These are phyloP conservation scores for Nycticorax nycticorax DNA, from an alignment of 2,113 vertebrate genomes.

Conservation along the genomic window DNA sequence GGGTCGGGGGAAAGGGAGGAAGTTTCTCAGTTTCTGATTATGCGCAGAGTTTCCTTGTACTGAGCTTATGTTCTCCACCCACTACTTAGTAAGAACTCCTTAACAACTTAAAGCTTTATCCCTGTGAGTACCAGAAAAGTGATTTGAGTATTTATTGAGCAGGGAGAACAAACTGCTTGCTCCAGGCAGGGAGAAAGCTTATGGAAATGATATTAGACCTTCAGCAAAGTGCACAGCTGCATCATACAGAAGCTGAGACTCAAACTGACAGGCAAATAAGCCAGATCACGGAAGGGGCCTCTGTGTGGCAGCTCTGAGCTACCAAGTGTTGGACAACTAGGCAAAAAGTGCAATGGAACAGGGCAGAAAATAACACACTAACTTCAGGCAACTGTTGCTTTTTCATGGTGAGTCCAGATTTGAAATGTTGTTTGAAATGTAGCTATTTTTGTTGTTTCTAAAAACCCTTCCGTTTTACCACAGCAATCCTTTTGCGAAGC, in stretches of 20 bases:
- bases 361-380: slow-evolving; percentile 74
- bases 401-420: slow-evolving; percentile 78
- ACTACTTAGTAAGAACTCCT: slow-evolving; percentile 79
- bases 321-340: slow-evolving; percentile 75
- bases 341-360: slow-evolving; percentile 76
- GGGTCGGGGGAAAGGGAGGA: slow-evolving; percentile 79
- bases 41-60: slow-evolving; percentile 86
- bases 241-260: slow-evolving; percentile 75
- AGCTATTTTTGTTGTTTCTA: slow-evolving; percentile 28
- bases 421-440: slow-evolving; percentile 65
- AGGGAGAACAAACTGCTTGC: slow-evolving; percentile 53
- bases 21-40: slow-evolving; percentile 88
- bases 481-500: not conserved
- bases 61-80: slow-evolving; percentile 86
- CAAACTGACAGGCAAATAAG: slow-evolving; percentile 82
- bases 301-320: slow-evolving; percentile 80
- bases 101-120: slow-evolving; percentile 72
- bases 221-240: slow-evolving; percentile 86
- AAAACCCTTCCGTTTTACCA: slow-evolving; percentile 43
- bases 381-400: slow-evolving; percentile 76
- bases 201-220: slow-evolving; percentile 72
- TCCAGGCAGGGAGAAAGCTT: slow-evolving; percentile 60
- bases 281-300: slow-evolving; percentile 76
- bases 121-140: slow-evolving; percentile 63
- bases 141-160: slow-evolving; percentile 63